Percentiles rank a stretch among this genome's conserved stretches.
Conservation (phyloP, 1,140 invertebrate species). For the Spodoptera litura region DNA sequence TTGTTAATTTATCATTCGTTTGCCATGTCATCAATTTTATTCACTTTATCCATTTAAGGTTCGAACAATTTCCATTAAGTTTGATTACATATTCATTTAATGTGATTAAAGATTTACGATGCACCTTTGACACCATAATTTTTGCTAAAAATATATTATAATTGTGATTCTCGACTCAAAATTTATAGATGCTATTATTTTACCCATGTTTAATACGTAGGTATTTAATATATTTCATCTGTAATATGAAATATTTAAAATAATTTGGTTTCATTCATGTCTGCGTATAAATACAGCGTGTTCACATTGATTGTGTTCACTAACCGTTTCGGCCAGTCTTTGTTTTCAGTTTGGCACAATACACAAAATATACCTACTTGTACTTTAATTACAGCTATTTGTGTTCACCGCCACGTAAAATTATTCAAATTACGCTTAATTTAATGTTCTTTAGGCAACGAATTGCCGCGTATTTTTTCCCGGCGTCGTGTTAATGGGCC, state of each 20-base stretch:
- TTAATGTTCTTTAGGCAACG: constrained; percentile 75
- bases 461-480: constrained; percentile 76
- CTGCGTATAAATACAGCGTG: constrained; percentile 27
- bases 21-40: constrained; percentile 64
- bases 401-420: constrained; percentile 78
- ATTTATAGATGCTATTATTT: constrained; percentile 23
- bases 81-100: constrained; percentile 32
- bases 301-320: constrained; percentile 52
- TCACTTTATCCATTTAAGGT: constrained; percentile 62
- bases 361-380: constrained; percentile 62
- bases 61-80: constrained; percentile 31
- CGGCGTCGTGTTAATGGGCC: constrained; percentile 71
- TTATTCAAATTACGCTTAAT: constrained; percentile 82
- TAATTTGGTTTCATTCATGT: constrained; percentile 8
- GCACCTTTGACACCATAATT: constrained; percentile 19
- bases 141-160: constrained; percentile 25
- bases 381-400: constrained; percentile 78
- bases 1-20: constrained; percentile 72
- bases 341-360: constrained; percentile 61
- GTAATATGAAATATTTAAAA: background rate
- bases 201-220: background rate
- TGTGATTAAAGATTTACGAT: constrained; percentile 9
- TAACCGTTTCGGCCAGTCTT: constrained; percentile 51
- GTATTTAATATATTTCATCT: background rate
- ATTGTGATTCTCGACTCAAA: constrained; percentile 4